These are phyloP conservation scores for Myotis planiceps DNA, from an alignment of 2,797 vertebrate genomes.

Conservation along the genomic window DNA sequence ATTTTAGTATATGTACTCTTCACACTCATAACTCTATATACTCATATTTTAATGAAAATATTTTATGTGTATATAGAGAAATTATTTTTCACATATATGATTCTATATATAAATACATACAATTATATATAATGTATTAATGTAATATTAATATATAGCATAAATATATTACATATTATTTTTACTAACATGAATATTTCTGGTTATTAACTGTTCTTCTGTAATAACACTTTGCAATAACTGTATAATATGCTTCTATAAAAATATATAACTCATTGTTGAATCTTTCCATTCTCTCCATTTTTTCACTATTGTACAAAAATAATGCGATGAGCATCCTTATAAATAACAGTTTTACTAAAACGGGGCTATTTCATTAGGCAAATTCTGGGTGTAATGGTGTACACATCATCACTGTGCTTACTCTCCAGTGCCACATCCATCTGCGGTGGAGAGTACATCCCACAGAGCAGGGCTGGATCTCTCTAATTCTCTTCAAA, in stretches of 20 bases:
- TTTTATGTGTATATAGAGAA: neutral
- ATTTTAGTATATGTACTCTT: neutral
- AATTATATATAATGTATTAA: neutral
- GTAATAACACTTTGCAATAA: neutral
- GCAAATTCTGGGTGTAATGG: neutral
- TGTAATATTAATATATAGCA: neutral
- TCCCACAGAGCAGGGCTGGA: neutral
- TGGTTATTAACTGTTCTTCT: neutral
- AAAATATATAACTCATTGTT: neutral
- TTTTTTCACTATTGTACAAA: neutral
- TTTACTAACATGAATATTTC: neutral
- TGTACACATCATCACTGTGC: neutral
- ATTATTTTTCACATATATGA: neutral
- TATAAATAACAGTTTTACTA: neutral
- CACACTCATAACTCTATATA: neutral
- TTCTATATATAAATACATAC: neutral
- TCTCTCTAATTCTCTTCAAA: neutral
- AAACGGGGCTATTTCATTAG: neutral
- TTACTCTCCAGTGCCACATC: neutral
- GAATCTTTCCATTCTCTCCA: neutral
- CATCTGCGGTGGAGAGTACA: neutral
- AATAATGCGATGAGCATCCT: neutral
- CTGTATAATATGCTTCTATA: neutral
- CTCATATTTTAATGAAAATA: neutral
- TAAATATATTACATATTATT: neutral